Evolutionary conservation across 2,113 vertebrate species (phyloP), one percentile per base, ranked within the genome.

Genomic region (Cynoglossus semilaevis): DNA sequence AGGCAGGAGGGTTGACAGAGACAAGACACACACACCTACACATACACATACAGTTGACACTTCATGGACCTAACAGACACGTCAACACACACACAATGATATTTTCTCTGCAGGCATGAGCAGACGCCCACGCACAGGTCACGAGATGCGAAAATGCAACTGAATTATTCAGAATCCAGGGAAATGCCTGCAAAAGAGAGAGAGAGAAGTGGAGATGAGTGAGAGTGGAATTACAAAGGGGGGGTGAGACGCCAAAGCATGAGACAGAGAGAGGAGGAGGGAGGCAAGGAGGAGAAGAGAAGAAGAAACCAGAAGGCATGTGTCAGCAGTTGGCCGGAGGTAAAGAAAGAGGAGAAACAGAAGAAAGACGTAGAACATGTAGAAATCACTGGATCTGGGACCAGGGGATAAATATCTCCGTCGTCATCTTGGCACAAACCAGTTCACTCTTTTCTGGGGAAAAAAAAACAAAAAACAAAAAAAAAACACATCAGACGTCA

Each of bases 261-360:
- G 13, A 15, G n/a, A 42, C 58, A 38, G 37, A 47, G 5, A 13
- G 8, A 64, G 50, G 63, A 42, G 38, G 38, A 46, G 17, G 48
- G n/a, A n/a, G n/a, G n/a, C n/a, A n/a, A n/a, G n/a, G n/a, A n/a
- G n/a, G n/a, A n/a, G n/a, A 3, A 19, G 22, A 45, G 10, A 35
- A 40, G 16, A 15, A 37, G 51, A 55, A 2, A 42, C 46, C 4
- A 43, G n/a, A 67, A 51, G 47, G 58, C 52, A 66, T 74, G 76
- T 84, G 50, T 83, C 80, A 83, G 72, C 82, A 57, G 62, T 78
- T 56, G 74, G 67, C 55, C 63, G 67, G 64, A 52, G 63, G 69
- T 62, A 59, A 59, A 59, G 34, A 72, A 50, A 49, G 53, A 70
- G 55, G 67, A 67, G 61, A 77, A 44, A 78, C 63, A 70, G 61